Percentiles rank a stretch among this genome's conserved stretches.
Conservation (phyloP, 2,797 vertebrate species). For the Pseudochirops corinnae region DNA sequence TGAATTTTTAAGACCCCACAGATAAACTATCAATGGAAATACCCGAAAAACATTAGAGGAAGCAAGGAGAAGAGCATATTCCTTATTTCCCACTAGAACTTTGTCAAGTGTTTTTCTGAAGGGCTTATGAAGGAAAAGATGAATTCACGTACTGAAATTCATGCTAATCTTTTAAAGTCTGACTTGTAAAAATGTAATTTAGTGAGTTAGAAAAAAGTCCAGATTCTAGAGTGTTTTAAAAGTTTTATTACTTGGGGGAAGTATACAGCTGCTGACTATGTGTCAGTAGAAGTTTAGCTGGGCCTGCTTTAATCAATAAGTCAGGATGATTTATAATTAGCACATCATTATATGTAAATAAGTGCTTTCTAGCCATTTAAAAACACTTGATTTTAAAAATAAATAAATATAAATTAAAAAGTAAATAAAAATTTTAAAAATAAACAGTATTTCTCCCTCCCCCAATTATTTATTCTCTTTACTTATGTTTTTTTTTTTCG, state of each 20-base stretch:
- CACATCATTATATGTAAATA: neutral
- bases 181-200: neutral
- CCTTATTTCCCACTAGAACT: neutral
- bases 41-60: neutral
- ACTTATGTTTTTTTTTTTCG: neutral
- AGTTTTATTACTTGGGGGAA: neutral
- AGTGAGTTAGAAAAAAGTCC: neutral
- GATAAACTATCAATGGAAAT: constrained; percentile 25
- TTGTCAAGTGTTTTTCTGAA: neutral
- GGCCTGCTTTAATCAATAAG: neutral
- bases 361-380: neutral
- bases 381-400: neutral
- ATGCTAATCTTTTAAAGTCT: neutral
- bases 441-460: neutral
- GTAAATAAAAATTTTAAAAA: neutral
- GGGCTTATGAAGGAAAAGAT: neutral
- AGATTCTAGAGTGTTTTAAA: neutral
- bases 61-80: neutral
- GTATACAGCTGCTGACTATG: neutral
- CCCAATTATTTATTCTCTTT: neutral
- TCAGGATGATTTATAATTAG: neutral
- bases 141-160: neutral
- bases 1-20: constrained; percentile 56
- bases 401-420: neutral
- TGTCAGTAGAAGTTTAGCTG: neutral